Evolutionary conservation across 2,797 vertebrate genomes (phyloP).

Genomic region (Numenius phaeopus): DNA sequence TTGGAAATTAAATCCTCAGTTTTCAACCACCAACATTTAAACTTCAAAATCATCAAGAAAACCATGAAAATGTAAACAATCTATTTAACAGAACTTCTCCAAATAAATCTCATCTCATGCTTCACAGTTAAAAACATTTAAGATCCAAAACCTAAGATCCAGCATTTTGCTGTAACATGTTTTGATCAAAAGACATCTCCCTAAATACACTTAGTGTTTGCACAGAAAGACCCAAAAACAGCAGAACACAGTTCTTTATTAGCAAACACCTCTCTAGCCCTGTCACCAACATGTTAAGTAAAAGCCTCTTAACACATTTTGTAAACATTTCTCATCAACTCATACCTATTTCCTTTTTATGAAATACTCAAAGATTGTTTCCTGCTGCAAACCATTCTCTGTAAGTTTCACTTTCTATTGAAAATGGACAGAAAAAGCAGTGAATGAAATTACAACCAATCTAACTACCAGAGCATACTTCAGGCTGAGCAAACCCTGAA

Average conservation of each 20-base stretch:
- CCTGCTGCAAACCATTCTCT: background rate
- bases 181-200: background rate
- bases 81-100: background rate
- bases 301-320: background rate
- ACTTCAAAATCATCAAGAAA: background rate
- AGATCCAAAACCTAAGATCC: background rate
- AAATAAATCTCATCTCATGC: background rate
- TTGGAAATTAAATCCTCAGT: background rate
- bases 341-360: background rate
- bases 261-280: background rate
- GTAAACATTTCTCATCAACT: background rate
- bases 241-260: background rate
- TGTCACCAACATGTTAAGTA: background rate
- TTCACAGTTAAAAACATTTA: background rate
- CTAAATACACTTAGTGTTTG: background rate
- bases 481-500: background rate
- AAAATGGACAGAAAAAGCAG: background rate
- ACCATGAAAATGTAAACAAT: background rate
- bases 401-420: slow-evolving; percentile 1
- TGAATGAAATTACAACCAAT: background rate
- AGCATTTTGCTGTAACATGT: background rate
- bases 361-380: background rate
- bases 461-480: background rate
- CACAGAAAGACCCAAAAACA: background rate
- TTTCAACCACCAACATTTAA: background rate